Base-by-base conservation (phyloP, 1,140 invertebrate species). In the Temnothorax curvispinosus region DNA sequence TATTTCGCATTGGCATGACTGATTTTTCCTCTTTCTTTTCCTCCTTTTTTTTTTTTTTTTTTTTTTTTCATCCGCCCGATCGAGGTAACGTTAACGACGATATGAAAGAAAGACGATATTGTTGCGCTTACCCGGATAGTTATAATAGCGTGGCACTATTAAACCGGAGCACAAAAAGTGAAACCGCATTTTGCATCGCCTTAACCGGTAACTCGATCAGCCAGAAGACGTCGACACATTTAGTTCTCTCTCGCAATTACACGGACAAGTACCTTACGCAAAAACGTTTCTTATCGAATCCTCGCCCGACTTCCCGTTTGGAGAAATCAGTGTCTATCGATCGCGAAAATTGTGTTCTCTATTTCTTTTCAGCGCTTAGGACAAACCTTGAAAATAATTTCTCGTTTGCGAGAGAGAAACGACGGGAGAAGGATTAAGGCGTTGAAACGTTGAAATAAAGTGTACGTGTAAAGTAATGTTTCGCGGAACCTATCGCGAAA, bases 231-330 rank as follows among this genome's bases (percentile, higher is more conserved):
- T 72, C 52, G 52, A n/a, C 78, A 47, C 38, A 54, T 58, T 74
- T 50, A 75, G 69, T 56, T 21, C 56, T 38, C 56, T 38, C 13
- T 56, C 44, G 44, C 54, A 50, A n/a, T 47, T 60, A 47, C 18
- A 84, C 54, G 54, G 69, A 38, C 65, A 44, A 72, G 41, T 27
- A 21, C 11, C 32, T 84, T 47, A 47, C 32, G 41, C 69, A 50
- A 75, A 78, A 80, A 74, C 87, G 44, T 89, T 86, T 89, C 76
- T 82, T 72, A 78, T n/a, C 15, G 18, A 67, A 52, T 62, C 41
- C 35, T 35, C 6, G 72, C 11, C 38, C 71, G 54, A 75, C 47
- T 62, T 84, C 80, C 47, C 54, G 41, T 47, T 74, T 60, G 0
- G 38, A 58, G 54, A 60, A n/a, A 50, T 47, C 15, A 4, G 15